Evolutionary conservation across 1,140 invertebrate genomes (phyloP).

Genomic region (Atopsyche davidsoni): DNA sequence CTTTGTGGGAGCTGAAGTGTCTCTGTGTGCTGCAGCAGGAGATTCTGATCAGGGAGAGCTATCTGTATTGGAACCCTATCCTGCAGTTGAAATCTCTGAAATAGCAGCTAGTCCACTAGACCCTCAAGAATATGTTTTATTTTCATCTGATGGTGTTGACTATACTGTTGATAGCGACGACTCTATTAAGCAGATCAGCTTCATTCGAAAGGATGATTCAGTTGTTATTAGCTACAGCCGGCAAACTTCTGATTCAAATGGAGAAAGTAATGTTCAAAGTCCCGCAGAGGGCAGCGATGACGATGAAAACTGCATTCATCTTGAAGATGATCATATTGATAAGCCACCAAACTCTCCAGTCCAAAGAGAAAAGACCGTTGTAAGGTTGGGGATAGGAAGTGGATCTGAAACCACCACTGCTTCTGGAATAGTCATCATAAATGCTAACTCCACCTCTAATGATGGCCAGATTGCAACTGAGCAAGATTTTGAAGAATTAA

Average conservation of each 20-base stretch:
- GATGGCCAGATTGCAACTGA: constrained; percentile 57
- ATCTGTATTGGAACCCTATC: constrained; percentile 54
- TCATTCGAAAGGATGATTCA: constrained; percentile 26
- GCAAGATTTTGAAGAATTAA: constrained; percentile 56
- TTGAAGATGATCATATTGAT: constrained; percentile 13
- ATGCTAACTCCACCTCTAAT: constrained; percentile 52
- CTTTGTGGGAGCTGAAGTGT: constrained; percentile 53
- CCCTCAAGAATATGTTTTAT: constrained; percentile 56
- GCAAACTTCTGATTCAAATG: constrained; percentile 28
- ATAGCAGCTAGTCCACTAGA: constrained; percentile 54
- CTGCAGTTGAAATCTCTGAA: constrained; percentile 47
- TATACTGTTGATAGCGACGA: constrained; percentile 54
- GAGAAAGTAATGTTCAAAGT: constrained; percentile 18
- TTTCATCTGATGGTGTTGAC: constrained; percentile 55
- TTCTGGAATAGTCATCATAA: constrained; percentile 57
- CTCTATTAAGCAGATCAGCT: constrained; percentile 45
- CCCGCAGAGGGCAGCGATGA: constrained; percentile 31
- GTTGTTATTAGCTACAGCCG: constrained; percentile 28
- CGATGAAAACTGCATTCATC: constrained; percentile 22
- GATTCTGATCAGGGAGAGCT: constrained; percentile 52
- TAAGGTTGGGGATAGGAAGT: constrained; percentile 39
- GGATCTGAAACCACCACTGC: constrained; percentile 50
- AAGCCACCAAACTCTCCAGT: constrained; percentile 11
- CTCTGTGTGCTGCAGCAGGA: constrained; percentile 50
- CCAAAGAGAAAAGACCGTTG: constrained; percentile 9